Conservation (phyloP, 2,113 vertebrate genomes). For the Lasiurus cinereus region DNA sequence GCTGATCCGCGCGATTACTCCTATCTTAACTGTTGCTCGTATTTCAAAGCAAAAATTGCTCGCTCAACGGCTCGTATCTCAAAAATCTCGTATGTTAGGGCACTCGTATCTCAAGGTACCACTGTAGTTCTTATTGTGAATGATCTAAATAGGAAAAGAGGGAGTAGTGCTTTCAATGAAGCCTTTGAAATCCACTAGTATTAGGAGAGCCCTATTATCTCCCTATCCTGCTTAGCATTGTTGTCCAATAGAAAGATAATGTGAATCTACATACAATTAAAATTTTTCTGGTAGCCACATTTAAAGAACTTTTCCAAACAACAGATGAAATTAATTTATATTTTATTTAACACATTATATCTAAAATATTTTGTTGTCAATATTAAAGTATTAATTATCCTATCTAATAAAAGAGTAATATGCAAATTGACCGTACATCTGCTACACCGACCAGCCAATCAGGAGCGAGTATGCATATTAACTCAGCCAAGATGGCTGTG, state of each 20-base stretch:
- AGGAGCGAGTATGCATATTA: too few species aligned
- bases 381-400: not conserved
- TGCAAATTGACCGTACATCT: too few species aligned
- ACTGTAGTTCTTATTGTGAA: not conserved
- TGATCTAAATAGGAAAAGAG: not conserved
- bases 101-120: too few species aligned
- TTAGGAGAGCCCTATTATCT: not conserved
- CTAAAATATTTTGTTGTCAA: slow-evolving; percentile 2
- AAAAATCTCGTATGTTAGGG: too few species aligned
- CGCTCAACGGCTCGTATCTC: too few species aligned
- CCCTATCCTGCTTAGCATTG: not conserved
- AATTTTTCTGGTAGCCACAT: not conserved
- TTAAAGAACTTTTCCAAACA: not conserved
- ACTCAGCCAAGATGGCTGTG: too few species aligned
- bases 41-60: too few species aligned
- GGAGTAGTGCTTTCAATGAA: not conserved
- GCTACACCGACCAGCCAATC: too few species aligned
- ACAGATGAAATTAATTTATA: not conserved
- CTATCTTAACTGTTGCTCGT: too few species aligned
- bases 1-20: too few species aligned
- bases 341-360: not conserved
- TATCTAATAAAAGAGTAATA: too few species aligned
- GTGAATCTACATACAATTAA: not conserved
- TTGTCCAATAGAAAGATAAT: not conserved
- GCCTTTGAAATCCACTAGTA: not conserved